These are phyloP conservation scores for Monopterus albus DNA, from an alignment of 2,113 vertebrate genomes.

Conservation along the genomic window DNA sequence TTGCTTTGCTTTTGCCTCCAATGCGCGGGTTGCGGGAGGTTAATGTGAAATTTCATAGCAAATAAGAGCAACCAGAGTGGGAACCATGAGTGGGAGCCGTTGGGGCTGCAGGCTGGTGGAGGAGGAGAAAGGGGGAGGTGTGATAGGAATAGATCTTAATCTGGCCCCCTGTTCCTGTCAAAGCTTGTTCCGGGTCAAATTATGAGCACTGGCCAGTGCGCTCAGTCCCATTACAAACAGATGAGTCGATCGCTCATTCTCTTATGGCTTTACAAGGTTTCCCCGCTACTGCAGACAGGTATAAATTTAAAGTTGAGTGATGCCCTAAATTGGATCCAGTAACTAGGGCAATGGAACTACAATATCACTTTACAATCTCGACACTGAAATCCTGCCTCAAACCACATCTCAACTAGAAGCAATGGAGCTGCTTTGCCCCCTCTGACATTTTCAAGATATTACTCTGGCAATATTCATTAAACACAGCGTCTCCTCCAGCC, in stretches of 20 bases:
- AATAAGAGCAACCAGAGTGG: conserved; percentile 51
- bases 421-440: conserved; percentile 5
- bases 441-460: conserved; percentile 53
- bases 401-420: conserved; percentile 46
- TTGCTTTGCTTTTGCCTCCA: conserved; percentile 56
- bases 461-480: conserved; percentile 53
- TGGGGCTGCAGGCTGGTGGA: conserved; percentile 18
- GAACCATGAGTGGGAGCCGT: conserved; percentile 37
- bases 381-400: conserved; percentile 50
- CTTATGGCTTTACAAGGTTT: conserved; percentile 68
- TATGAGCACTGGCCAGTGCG: conserved; percentile 76
- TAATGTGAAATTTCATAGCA: conserved; percentile 77
- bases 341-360: conserved; percentile 75
- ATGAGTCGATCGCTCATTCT: conserved; percentile 79
- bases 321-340: conserved; percentile 73
- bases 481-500: not conserved
- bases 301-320: conserved; percentile 77
- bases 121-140: conserved; percentile 50
- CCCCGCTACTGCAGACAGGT: conserved; percentile 66
- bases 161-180: conserved; percentile 80
- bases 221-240: conserved; percentile 77
- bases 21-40: conserved; percentile 62
- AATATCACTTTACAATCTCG: conserved; percentile 63
- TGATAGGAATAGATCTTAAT: conserved; percentile 80
- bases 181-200: conserved; percentile 80